Evolutionary conservation across 1,140 invertebrate species (phyloP), one percentile per base, ranked within the genome.

Genomic region (Drosophila nebulosa): DNA sequence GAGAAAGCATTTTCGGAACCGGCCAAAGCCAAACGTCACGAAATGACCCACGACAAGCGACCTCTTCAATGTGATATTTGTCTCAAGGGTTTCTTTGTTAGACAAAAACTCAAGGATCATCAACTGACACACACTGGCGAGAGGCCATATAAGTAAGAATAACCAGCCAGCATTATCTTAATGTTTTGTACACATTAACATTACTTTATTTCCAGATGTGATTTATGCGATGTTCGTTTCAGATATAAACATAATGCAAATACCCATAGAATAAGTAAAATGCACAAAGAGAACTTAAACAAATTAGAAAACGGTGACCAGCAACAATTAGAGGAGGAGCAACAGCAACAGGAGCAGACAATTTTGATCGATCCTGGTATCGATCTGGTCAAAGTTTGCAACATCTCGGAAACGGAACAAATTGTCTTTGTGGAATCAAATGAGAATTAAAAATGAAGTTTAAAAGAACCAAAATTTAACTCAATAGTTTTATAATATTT

Each of bases 91-190:
- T 85, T 86, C 55, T 85, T 64, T 50, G 64, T 64, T 4, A 63
- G 67, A 6, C 52, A 55, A 18, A 55, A 55, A 18, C 52, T 85
- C 1, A 60, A 57, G 3, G 78, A 81, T 6, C 81, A 85, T 36
- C 69, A 81, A 32, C 64, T 76, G 0, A 86, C 86, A 12, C 81
- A 85, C 46, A 85, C 81, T 2, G 81, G 81, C 2, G 81, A 85
- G 35, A 75, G 79, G 14, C 79, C 83, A 1, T 71, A 77, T 30
- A 60, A 66, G 80, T 64, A 4, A 6, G 9, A 9, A 7, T 6
- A 16, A 52, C 7, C 5, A 3, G 0, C 7, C 5, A 3, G 0
- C n/a, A 24, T 12, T n/a, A 6, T 24, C 4, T 52, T 12, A 26
- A 0, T 7, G 2, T n/a, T 52, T 1, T 1, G 2, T 21, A 46